Base-by-base conservation (phyloP, 2,113 vertebrate species). In the Blennius ocellaris region DNA sequence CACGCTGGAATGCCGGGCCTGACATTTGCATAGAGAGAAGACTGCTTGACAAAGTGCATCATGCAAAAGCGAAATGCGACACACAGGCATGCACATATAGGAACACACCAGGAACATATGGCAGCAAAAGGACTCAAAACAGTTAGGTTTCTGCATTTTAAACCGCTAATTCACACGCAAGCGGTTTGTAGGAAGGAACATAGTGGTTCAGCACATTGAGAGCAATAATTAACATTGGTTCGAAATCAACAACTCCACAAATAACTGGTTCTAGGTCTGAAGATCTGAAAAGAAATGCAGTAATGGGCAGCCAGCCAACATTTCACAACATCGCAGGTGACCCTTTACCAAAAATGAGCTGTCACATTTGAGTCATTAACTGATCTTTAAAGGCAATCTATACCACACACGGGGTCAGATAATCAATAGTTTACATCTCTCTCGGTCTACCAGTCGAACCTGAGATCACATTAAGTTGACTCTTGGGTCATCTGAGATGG, bases 11-110 rank as follows among this genome's bases (percentile, higher is more conserved):
- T 73, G 81, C 81, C 3, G 50, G 45, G 71, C 81, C 71, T 88
- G 88, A 90, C 88, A 89, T 87, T 91, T 90, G 76, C 73, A 78
- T 80, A 52, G 71, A 72, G 52, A 30, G 21, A 30, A 4, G 49
- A 71, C 71, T 14, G 47, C 66, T 56, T 4, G 39, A 82, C 69
- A 71, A 76, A 61, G 72, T 55, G 64, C 64, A 74, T 52, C 80
- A 81, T 67, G 69, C 80, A 83, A 61, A 51, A 47, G 21, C 64
- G 63, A 70, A 52, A 58, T 30, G 73, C 36, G 11, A 74, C 79
- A 63, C n/a, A 17, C 8, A 83, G 5, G 6, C 81, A 69, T 59
- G 60, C 80, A 54, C 60, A 45, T 2, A 65, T 52, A 69, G 38
- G 70, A 54, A 80, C 16, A 63, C 56, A 66, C 11, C n/a, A 56